Conservation (phyloP, 2,888 invertebrate genomes). For the Eristalis pertinax region DNA sequence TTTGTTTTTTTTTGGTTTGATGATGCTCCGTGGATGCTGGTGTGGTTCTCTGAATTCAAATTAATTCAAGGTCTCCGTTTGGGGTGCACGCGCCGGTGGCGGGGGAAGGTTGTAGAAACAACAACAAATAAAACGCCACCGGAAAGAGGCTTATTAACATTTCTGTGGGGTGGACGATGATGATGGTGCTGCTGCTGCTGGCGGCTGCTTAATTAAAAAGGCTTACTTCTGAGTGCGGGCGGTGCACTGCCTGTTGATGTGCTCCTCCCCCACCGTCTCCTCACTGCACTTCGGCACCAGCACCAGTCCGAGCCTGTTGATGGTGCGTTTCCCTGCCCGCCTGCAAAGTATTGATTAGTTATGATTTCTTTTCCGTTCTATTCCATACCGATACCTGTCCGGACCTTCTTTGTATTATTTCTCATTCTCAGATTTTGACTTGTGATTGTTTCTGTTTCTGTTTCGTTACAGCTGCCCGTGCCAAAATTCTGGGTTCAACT, state of each 20-base stretch:
- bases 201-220: conserved; percentile 32
- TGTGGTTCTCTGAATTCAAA: neutral
- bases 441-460: conserved; percentile 23
- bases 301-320: neutral
- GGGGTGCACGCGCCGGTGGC: too few relatives aligned
- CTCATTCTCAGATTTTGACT: too few relatives aligned
- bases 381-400: too few relatives aligned
- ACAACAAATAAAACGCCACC: neutral
- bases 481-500: conserved; percentile 91
- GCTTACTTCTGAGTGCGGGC: too few relatives aligned
- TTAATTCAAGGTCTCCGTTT: neutral
- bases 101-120: neutral
- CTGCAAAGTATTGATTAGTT: neutral
- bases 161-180: conserved; percentile 4
- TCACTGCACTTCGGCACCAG: neutral
- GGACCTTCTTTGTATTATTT: too few relatives aligned
- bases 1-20: too few relatives aligned
- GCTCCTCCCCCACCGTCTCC: too few relatives aligned
- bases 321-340: neutral
- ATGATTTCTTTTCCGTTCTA: too few relatives aligned
- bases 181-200: neutral
- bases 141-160: conserved; percentile 21
- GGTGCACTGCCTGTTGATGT: too few relatives aligned
- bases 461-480: conserved; percentile 88
- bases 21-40: too few relatives aligned